Evolutionary conservation across 2,113 vertebrate genomes (phyloP).

Genomic region (Nycticorax nycticorax): DNA sequence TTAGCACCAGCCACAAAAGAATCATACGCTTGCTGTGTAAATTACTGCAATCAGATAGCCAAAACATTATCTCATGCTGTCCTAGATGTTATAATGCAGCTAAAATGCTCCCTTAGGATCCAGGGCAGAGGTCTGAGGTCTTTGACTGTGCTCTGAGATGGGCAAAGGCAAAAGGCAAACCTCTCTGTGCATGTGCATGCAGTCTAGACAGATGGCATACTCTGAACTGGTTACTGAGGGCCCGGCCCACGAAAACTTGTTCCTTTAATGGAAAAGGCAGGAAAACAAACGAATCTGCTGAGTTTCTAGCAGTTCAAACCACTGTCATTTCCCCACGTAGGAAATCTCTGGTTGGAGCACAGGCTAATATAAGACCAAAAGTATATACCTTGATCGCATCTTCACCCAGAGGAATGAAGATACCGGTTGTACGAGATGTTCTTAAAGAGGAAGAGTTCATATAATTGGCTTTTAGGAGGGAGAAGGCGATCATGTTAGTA

Average conservation of each 20-base stretch:
- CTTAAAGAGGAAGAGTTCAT: background rate
- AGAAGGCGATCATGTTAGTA: background rate
- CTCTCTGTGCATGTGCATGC: rapidly evolving
- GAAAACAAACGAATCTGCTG: background rate
- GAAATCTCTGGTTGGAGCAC: background rate
- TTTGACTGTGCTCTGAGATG: background rate
- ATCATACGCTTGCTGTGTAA: background rate
- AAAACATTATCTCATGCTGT: conserved; percentile 50
- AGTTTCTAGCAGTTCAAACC: background rate
- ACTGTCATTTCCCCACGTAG: background rate
- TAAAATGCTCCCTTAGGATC: conserved; percentile 6
- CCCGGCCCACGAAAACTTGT: background rate
- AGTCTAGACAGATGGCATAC: background rate
- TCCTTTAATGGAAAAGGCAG: background rate
- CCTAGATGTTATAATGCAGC: background rate
- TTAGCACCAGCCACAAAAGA: background rate
- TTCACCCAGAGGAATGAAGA: background rate
- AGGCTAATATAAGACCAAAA: background rate
- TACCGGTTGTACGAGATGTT: background rate
- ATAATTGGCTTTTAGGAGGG: background rate
- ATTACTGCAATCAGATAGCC: background rate
- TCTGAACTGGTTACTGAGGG: background rate
- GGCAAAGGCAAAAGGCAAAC: background rate
- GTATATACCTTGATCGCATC: background rate
- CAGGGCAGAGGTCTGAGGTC: background rate